These are phyloP conservation scores for Struthio camelus DNA, from an alignment of 2,113 vertebrate genomes.

Conservation along the genomic window DNA sequence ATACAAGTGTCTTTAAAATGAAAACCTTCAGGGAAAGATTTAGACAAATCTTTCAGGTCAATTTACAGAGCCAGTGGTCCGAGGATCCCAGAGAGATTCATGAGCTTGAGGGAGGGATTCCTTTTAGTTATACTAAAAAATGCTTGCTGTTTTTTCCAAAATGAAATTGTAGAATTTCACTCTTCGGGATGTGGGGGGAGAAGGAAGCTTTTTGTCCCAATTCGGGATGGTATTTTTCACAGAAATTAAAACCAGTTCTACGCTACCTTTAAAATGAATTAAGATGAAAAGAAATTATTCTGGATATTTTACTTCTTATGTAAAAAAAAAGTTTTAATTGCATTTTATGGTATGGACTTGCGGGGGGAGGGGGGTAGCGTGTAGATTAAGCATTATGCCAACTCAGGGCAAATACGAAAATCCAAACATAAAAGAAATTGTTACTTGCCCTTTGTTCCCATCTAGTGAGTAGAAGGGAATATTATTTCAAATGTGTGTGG, in stretches of 20 bases:
- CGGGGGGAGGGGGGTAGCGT: too few relatives aligned
- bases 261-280: not conserved
- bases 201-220: not conserved
- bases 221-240: not conserved
- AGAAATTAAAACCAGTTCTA: not conserved
- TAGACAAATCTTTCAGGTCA: not conserved
- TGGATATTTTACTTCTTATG: not conserved
- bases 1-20: not conserved
- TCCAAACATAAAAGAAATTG: not conserved
- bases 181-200: not conserved
- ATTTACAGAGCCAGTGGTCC: not conserved
- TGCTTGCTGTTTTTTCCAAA: not conserved
- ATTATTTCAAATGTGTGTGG: not conserved
- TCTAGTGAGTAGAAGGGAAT: not conserved
- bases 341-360: not conserved
- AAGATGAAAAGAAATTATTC: not conserved
- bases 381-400: not conserved
- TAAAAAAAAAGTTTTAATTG: not conserved
- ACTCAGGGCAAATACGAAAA: not conserved
- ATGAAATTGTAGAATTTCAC: not conserved
- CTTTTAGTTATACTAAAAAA: not conserved
- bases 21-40: not conserved
- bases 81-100: not conserved
- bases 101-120: not conserved
- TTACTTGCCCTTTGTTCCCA: not conserved